Conservation (phyloP, 1,140 invertebrate species). For the Drosophila lini region DNA sequence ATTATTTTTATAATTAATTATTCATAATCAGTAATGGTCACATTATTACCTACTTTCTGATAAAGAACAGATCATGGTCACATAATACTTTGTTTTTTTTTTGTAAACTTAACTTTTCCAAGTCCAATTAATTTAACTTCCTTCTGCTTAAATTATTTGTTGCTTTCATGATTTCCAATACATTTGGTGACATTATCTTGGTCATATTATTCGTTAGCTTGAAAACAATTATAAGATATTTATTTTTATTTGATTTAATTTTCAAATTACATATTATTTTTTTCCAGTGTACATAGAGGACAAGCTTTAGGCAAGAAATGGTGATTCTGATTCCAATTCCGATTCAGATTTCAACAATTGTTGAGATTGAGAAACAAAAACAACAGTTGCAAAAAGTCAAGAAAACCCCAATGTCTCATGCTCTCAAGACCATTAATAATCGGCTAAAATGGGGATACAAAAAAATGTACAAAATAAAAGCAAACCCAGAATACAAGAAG, state of each 20-base stretch:
- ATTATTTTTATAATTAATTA: not conserved
- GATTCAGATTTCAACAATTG: constrained; percentile 23
- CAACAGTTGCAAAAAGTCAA: constrained; percentile 5
- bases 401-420: constrained; percentile 47
- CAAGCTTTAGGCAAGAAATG: constrained; percentile 5
- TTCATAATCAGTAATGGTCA: not conserved
- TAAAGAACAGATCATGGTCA: too few relatives aligned
- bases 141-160: not conserved
- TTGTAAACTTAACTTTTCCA: too few relatives aligned
- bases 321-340: constrained; percentile 17
- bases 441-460: not conserved
- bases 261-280: not conserved
- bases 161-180: too few relatives aligned
- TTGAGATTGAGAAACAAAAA: constrained; percentile 10
- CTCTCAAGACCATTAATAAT: constrained; percentile 52
- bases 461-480: not conserved
- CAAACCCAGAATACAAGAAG: not conserved
- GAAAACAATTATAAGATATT: not conserved
- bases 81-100: too few relatives aligned
- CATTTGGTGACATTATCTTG: not conserved
- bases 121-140: too few relatives aligned
- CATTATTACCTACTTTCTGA: not conserved
- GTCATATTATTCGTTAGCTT: not conserved
- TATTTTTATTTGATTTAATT: not conserved
- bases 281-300: not conserved